A percentile compares a stretch with the other conserved stretches of the same genome.
phyloP scores from a whole-genome alignment of 2,888 invertebrate genomes.

The Alloplasta piceator region DNA sequence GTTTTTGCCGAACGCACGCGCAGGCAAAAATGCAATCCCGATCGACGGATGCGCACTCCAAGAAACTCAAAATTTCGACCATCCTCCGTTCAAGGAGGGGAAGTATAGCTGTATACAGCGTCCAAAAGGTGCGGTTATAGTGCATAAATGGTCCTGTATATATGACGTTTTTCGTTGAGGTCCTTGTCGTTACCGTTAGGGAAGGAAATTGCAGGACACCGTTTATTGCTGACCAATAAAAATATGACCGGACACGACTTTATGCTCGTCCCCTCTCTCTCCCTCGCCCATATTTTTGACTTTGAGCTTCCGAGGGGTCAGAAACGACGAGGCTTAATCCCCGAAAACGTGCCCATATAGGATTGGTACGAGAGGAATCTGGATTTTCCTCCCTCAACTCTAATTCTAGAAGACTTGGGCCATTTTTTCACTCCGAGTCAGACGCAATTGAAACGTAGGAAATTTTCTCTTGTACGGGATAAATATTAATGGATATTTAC shows the following conservation, averaged over 20 bases:
- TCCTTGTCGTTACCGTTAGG: constrained; percentile 65
- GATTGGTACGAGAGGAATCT: too few relatives aligned
- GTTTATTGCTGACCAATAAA: constrained; percentile 74
- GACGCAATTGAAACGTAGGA: too few relatives aligned
- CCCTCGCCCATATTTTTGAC: constrained; percentile 43
- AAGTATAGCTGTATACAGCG: neutral
- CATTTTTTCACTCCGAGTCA: too few relatives aligned
- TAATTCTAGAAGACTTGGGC: too few relatives aligned
- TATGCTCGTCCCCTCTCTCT: constrained; percentile 10
- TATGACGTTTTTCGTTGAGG: constrained; percentile 12
- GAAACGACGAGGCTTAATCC: constrained; percentile 32
- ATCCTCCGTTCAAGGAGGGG: neutral
- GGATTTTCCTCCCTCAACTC: too few relatives aligned
- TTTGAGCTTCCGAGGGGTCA: constrained; percentile 36
- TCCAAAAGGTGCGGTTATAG: neutral
- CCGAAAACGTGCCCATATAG: constrained; percentile 5
- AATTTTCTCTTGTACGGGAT: too few relatives aligned
- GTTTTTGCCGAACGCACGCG: constrained; percentile 51
- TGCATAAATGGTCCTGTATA: neutral
- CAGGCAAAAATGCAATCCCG: constrained; percentile 32
- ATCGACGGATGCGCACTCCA: constrained; percentile 4
- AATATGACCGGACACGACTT: constrained; percentile 55
- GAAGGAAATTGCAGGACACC: constrained; percentile 63
- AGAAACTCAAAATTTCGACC: constrained; percentile 24
- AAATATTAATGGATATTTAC: too few relatives aligned